Evolutionary conservation across 2,888 invertebrate genomes (phyloP).

Genomic region (Brachypterus glaber): DNA sequence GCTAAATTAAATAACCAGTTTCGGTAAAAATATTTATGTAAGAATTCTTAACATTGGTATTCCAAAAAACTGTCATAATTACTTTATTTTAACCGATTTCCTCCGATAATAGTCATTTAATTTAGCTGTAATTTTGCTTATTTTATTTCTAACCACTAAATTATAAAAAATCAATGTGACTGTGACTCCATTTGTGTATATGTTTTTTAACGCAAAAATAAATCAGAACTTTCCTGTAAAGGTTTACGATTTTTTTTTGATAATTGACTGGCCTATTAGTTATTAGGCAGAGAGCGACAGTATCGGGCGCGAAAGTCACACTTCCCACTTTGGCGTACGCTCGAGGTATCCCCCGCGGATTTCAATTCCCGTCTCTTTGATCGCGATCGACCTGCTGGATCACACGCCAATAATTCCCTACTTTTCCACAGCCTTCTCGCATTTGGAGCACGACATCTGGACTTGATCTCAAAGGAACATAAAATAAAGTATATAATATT

Average conservation of each 20-base stretch:
- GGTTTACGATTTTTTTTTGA: neutral
- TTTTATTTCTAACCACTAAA: too few species aligned
- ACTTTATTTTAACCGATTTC: too few species aligned
- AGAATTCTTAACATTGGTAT: too few species aligned
- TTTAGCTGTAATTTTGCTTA: too few species aligned
- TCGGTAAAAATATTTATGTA: too few species aligned
- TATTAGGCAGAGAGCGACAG: neutral
- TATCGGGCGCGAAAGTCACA: slow-evolving; percentile 2
- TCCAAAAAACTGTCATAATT: too few species aligned
- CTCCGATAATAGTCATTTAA: too few species aligned
- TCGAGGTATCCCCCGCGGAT: slow-evolving; percentile 34
- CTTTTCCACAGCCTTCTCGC: slow-evolving; percentile 8
- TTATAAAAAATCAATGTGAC: too few species aligned
- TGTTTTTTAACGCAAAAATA: too few species aligned
- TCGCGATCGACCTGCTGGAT: slow-evolving; percentile 32
- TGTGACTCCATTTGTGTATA: too few species aligned
- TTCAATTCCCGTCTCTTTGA: slow-evolving; percentile 39
- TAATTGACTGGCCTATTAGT: neutral
- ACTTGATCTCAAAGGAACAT: slow-evolving; percentile 34
- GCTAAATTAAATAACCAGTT: too few species aligned
- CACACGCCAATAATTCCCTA: slow-evolving; percentile 29
- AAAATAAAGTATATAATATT: too few species aligned
- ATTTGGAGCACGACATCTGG: slow-evolving; percentile 34
- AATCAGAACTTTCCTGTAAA: neutral
- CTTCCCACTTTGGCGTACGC: neutral